Evolutionary conservation across 2,797 vertebrate genomes (phyloP).

Genomic region (Halcyon chelicuti): DNA sequence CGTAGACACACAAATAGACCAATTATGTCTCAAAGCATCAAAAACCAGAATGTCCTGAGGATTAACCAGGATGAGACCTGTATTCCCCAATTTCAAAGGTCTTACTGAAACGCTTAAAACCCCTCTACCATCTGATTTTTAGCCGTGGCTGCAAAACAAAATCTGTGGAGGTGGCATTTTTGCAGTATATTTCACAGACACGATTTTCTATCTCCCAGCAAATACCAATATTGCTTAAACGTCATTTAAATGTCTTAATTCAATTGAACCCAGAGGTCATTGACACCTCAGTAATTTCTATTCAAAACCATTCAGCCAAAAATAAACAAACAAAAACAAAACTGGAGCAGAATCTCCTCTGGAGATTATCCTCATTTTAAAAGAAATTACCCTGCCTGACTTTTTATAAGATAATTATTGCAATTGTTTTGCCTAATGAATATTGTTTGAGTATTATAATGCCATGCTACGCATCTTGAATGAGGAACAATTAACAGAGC

Average conservation of each 20-base stretch:
- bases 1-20: neutral
- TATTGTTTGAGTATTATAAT: slow-evolving; percentile 50
- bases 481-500: slow-evolving; percentile 26
- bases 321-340: slow-evolving; percentile 70
- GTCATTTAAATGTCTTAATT: slow-evolving; percentile 79
- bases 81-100: neutral
- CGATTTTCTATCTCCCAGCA: slow-evolving; percentile 51
- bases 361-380: slow-evolving; percentile 66
- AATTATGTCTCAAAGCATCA: neutral
- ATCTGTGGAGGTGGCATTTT: slow-evolving; percentile 53
- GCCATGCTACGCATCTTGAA: neutral
- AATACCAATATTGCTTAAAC: slow-evolving; percentile 67
- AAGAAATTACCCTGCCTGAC: slow-evolving; percentile 57
- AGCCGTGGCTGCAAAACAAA: neutral
- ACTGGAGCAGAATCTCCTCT: slow-evolving; percentile 48
- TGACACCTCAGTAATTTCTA: slow-evolving; percentile 77
- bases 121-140: neutral
- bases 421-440: slow-evolving; percentile 64
- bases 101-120: neutral
- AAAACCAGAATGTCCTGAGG: neutral
- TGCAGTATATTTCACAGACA: slow-evolving; percentile 26
- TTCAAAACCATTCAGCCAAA: slow-evolving; percentile 74
- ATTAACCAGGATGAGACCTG: neutral
- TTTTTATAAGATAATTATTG: slow-evolving; percentile 65
- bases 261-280: slow-evolving; percentile 74